phyloP scores from a whole-genome alignment of 2,797 vertebrate genomes.

The Sebastes baramenuke region DNA sequence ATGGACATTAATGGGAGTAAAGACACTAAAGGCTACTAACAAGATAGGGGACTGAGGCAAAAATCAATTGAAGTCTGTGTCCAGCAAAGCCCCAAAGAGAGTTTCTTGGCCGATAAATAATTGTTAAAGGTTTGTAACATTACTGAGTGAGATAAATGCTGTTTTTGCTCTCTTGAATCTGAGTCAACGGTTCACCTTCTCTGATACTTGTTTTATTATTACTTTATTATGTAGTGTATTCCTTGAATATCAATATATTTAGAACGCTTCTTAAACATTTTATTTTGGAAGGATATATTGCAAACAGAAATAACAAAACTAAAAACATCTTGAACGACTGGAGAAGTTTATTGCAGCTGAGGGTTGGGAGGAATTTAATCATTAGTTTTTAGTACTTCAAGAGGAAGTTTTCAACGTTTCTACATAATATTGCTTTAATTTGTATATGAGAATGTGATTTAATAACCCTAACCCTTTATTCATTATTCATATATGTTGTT shows the following conservation, averaged over 20 bases:
- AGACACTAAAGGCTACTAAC: conserved; percentile 20
- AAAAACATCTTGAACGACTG: neutral
- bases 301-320: neutral
- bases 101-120: neutral
- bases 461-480: neutral
- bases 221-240: neutral
- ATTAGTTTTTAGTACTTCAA: neutral
- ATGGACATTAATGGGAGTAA: neutral
- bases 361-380: neutral
- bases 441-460: neutral
- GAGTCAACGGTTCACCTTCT: neutral
- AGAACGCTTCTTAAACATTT: neutral
- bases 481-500: neutral
- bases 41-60: conserved; percentile 1
- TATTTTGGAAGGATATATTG: neutral
- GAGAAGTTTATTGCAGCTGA: neutral
- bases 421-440: neutral
- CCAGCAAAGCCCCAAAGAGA: conserved; percentile 5
- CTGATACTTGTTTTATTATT: neutral
- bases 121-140: neutral
- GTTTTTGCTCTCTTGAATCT: neutral
- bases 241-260: neutral
- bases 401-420: neutral
- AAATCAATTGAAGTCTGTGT: conserved; percentile 19
- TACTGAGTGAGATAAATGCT: conserved; percentile 1